Evolutionary conservation across 2,113 vertebrate species (phyloP), one percentile per base, ranked within the genome.

Genomic region (Anguilla japonica): DNA sequence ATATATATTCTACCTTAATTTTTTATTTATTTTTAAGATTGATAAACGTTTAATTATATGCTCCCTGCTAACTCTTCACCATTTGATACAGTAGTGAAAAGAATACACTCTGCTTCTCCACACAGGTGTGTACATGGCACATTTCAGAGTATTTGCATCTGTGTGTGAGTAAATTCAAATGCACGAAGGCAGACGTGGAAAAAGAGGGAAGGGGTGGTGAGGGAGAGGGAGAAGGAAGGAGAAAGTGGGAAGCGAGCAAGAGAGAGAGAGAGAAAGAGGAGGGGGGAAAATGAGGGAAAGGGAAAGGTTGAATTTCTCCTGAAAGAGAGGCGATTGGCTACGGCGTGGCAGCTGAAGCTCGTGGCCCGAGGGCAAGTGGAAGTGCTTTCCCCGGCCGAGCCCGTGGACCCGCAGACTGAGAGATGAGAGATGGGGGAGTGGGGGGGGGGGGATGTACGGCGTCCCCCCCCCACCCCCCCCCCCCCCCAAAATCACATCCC

Each of bases 401-500:
- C 71, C 29, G 11, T 22, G 43, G 34, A 20, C 29, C 50, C 26
- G 41, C 40, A 41, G 67, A 22, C 34, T 5, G n/a, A 81, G 41
- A 79, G 41, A 15, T 41, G 81, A 41, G 63, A 81, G 75, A 7
- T 39, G 41, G 78, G 26, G 43, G 75, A 67, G 82, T 26, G 67
- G 20, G 78, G 50, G 39, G 63, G 43, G 20, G 7, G 89, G 89
- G 84, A 88, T 91, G 89, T 81, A 83, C 91, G 92, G 93, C 95
- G 94, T 94, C 94, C 50, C 50, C 43, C 43, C 5, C 43, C 93
- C 95, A n/a, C n/a, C n/a, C n/a, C n/a, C n/a, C n/a, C n/a, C n/a
- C n/a, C n/a, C n/a, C n/a, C n/a, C n/a, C n/a, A n/a, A 95, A 95
- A 95, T 95, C 94, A 93, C 95, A 95, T 96, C 94, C 95, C 94